phyloP scores from a whole-genome alignment of 2,797 vertebrate species.

The Lophius americanus region DNA sequence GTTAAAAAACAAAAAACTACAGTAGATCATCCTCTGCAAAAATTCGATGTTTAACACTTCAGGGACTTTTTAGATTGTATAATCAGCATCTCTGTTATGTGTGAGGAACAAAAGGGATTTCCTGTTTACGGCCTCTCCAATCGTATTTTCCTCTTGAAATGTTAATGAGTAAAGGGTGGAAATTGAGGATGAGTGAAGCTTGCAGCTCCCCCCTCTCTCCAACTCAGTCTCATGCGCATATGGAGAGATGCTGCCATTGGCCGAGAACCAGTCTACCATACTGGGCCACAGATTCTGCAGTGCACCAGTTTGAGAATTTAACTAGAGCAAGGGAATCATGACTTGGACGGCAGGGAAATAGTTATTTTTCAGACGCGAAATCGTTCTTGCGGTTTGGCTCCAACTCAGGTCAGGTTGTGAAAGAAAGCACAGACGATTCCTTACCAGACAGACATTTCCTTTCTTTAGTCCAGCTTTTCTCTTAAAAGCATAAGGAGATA shows the following conservation, averaged over 20 bases:
- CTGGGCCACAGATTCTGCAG: constrained; percentile 17
- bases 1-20: too few relatives aligned
- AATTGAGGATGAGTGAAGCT: constrained; percentile 52
- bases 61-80: constrained; percentile 10
- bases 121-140: constrained; percentile 20
- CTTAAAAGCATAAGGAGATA: constrained; percentile 28
- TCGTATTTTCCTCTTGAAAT: constrained; percentile 57
- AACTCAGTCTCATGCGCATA: constrained; percentile 34
- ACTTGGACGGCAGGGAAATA: constrained; percentile 38
- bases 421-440: constrained; percentile 20
- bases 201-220: constrained; percentile 27
- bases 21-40: neutral
- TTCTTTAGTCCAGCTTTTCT: constrained; percentile 12
- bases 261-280: constrained; percentile 33
- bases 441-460: constrained; percentile 21
- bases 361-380: constrained; percentile 34
- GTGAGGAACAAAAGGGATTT: constrained; percentile 10
- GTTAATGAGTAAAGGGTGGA: constrained; percentile 56
- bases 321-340: constrained; percentile 31
- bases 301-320: constrained; percentile 21
- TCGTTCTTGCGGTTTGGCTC: neutral
- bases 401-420: constrained; percentile 18
- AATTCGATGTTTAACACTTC: constrained; percentile 11
- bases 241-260: constrained; percentile 22
- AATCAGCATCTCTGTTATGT: constrained; percentile 7